A percentile compares a stretch with the other conserved stretches of the same genome.
These are phyloP conservation scores for Paradisaea rubra DNA, from an alignment of 2,113 vertebrate genomes.

Conservation along the genomic window DNA sequence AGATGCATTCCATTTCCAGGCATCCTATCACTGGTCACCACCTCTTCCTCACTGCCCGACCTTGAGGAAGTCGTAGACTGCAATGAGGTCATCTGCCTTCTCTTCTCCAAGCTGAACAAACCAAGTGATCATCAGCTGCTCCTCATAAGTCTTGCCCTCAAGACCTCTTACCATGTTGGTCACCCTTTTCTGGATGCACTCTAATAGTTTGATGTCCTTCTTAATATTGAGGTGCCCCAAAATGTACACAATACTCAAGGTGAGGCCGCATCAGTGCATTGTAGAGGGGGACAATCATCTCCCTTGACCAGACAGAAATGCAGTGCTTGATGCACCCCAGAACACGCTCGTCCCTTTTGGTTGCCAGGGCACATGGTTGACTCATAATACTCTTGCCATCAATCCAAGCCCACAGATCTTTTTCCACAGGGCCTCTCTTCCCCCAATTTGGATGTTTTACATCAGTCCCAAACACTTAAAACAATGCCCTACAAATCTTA, in stretches of 20 bases:
- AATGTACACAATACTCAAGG: not conserved
- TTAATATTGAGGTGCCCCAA: not conserved
- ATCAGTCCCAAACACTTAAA: not conserved
- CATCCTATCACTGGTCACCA: not conserved
- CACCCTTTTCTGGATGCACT: not conserved
- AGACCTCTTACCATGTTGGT: not conserved
- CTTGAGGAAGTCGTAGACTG: not conserved
- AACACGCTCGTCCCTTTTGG: not conserved
- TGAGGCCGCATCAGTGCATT: not conserved
- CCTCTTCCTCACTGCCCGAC: not conserved
- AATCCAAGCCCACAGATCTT: not conserved
- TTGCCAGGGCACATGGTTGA: not conserved
- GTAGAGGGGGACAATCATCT: not conserved
- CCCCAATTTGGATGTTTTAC: not conserved
- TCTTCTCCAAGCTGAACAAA: not conserved
- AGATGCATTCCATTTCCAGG: not conserved
- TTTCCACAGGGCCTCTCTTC: not conserved
- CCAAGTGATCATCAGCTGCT: not conserved
- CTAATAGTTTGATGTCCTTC: not conserved
- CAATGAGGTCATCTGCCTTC: not conserved
- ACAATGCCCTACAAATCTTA: not conserved
- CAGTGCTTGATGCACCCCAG: not conserved
- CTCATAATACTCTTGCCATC: not conserved
- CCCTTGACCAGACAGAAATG: not conserved
- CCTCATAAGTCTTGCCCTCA: not conserved